Conservation (phyloP, 2,113 vertebrate genomes). For the Daubentonia madagascariensis region DNA sequence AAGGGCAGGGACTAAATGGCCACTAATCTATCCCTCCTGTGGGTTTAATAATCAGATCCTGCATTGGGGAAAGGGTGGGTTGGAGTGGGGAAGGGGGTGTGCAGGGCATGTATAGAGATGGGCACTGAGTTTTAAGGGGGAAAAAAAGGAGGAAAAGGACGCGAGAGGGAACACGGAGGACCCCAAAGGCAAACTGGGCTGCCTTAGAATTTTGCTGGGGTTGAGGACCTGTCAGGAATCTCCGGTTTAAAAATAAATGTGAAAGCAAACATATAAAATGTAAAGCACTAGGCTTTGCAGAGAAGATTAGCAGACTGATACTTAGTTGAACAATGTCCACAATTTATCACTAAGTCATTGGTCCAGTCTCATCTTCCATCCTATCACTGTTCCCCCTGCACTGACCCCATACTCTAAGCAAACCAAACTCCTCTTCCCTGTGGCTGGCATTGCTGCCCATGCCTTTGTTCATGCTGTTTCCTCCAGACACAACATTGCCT, state of each 20-base stretch:
- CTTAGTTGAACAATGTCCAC: not conserved
- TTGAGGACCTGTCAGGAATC: not conserved
- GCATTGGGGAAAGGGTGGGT: too few relatives aligned
- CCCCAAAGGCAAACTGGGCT: not conserved
- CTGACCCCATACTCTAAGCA: not conserved
- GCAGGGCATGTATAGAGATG: not conserved
- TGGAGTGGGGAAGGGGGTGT: not conserved
- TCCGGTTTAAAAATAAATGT: conserved; percentile 24
- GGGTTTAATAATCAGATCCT: not conserved
- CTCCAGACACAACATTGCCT: not conserved
- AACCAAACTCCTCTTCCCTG: not conserved
- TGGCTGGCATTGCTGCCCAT: too few relatives aligned
- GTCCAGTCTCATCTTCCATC: not conserved
- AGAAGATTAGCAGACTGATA: conserved; percentile 1
- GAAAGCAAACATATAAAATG: not conserved
- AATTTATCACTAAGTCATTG: not conserved
- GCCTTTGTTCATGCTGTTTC: not conserved
- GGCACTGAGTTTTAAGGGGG: not conserved
- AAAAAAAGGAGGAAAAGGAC: not conserved
- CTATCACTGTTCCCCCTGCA: not conserved
- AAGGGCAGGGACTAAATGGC: not conserved
- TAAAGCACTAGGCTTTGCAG: not conserved
- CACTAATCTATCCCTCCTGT: not conserved
- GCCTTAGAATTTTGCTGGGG: not conserved
- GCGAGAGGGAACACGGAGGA: not conserved